Base-by-base conservation (phyloP, 2,113 vertebrate species). In the Ornithorhynchus anatinus region DNA sequence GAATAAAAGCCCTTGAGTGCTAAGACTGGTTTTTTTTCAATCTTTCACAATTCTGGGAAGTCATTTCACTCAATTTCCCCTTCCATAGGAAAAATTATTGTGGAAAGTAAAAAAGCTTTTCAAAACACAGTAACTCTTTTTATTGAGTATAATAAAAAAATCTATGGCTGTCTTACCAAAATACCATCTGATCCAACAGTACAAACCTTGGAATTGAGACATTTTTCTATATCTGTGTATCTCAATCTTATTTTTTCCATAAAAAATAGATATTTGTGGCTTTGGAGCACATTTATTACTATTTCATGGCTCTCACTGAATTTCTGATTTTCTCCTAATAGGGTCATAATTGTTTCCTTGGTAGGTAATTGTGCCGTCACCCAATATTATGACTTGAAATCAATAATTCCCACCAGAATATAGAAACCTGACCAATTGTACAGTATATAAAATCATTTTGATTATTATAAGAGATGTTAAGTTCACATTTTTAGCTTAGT, bases 381-480 rank as follows among this genome's bases (percentile, higher is more conserved):
- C 10, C 35, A 45, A 2, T 22, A 13, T 48, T 43, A 5, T 25
- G n/a, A n/a, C n/a, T n/a, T n/a, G n/a, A n/a, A n/a, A n/a, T n/a
- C n/a, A n/a, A n/a, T n/a, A n/a, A n/a, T n/a, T n/a, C n/a, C n/a
- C n/a, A n/a, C n/a, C n/a, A n/a, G n/a, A n/a, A n/a, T n/a, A n/a
- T n/a, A n/a, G n/a, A n/a, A n/a, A n/a, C n/a, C n/a, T n/a, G n/a
- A n/a, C n/a, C n/a, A n/a, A n/a, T n/a, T n/a, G n/a, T n/a, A n/a
- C n/a, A n/a, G n/a, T n/a, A n/a, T n/a, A n/a, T n/a, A n/a, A n/a
- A n/a, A n/a, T n/a, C n/a, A n/a, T n/a, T n/a, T n/a, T n/a, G n/a
- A n/a, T n/a, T n/a, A n/a, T n/a, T n/a, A n/a, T n/a, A n/a, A 44
- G 51, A 60, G 33, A 59, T 83, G 63, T 74, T 63, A 38, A 65